A percentile compares a stretch with the other conserved stretches of the same genome.
These are phyloP conservation scores for Mnemiopsis leidyi DNA, from an alignment of 37 sponge, comb jelly and placozoan species.

Conservation along the genomic window DNA sequence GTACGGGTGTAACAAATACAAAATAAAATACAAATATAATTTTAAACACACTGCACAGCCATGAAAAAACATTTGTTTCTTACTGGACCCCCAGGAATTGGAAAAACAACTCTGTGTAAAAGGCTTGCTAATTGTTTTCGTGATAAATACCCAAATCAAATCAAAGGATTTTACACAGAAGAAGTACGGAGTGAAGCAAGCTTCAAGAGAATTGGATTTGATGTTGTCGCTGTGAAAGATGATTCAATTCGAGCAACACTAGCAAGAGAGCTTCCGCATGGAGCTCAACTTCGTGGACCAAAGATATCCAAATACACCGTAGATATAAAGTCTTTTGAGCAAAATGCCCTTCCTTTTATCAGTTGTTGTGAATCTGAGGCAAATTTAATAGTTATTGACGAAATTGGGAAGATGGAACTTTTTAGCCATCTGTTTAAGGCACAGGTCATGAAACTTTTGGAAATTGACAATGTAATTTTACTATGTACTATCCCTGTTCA, in stretches of 20 bases:
- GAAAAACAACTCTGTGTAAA: conserved; percentile 43
- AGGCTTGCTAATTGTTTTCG: background rate
- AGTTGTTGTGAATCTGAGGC: background rate
- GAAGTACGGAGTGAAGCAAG: background rate
- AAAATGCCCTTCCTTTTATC: background rate
- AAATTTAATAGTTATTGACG: background rate
- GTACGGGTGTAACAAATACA: too few relatives aligned
- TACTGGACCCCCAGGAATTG: conserved; percentile 40
- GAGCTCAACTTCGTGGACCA: background rate
- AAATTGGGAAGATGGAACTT: conserved; percentile 56
- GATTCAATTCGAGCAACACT: background rate
- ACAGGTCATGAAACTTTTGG: background rate
- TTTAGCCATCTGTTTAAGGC: conserved; percentile 24
- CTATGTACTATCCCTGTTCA: conserved; percentile 24
- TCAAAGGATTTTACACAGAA: conserved; percentile 43
- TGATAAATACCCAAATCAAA: background rate
- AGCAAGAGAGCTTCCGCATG: background rate
- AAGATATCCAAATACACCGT: conserved; percentile 39
- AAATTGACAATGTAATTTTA: background rate
- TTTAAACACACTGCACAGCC: too few relatives aligned
- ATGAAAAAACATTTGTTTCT: conserved; percentile 29
- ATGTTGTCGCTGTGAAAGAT: conserved; percentile 20
- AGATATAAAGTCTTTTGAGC: background rate
- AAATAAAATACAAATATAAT: too few relatives aligned
- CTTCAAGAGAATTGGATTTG: background rate